Evolutionary conservation across 2,797 vertebrate species (phyloP).

Genomic region (Mormyrops boulengeri): DNA sequence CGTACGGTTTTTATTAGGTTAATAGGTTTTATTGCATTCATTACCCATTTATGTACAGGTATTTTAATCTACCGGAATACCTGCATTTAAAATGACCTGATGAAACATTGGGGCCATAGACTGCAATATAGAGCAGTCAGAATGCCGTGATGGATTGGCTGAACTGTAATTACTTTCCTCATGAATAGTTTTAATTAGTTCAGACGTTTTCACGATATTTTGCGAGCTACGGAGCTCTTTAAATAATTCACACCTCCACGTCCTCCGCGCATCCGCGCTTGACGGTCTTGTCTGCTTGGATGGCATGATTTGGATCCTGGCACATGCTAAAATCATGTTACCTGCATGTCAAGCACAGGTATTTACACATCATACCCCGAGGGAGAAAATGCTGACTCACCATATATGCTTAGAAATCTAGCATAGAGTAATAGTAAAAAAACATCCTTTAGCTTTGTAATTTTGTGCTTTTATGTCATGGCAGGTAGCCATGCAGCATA

Average conservation of each 20-base stretch:
- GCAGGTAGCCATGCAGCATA: neutral
- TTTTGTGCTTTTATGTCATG: neutral
- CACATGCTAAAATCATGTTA: neutral
- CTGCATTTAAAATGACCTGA: conserved; percentile 2
- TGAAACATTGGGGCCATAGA: neutral
- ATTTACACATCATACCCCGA: neutral
- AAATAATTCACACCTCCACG: conserved; percentile 24
- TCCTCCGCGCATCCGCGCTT: neutral
- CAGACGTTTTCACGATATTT: conserved; percentile 18
- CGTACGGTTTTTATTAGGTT: neutral
- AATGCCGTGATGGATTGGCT: conserved; percentile 16
- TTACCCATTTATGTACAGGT: neutral
- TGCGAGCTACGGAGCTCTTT: conserved; percentile 9
- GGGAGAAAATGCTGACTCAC: neutral
- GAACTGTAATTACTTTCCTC: conserved; percentile 27
- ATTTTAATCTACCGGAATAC: neutral
- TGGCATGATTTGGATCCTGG: neutral
- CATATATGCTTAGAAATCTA: neutral
- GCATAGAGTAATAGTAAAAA: neutral
- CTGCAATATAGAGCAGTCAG: neutral
- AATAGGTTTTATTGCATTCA: neutral
- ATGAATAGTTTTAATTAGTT: conserved; percentile 30
- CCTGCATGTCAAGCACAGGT: neutral
- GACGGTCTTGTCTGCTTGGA: neutral
- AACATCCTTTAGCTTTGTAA: neutral